Conservation (phyloP, 2,113 vertebrate species). For the Thalassoma bifasciatum region DNA sequence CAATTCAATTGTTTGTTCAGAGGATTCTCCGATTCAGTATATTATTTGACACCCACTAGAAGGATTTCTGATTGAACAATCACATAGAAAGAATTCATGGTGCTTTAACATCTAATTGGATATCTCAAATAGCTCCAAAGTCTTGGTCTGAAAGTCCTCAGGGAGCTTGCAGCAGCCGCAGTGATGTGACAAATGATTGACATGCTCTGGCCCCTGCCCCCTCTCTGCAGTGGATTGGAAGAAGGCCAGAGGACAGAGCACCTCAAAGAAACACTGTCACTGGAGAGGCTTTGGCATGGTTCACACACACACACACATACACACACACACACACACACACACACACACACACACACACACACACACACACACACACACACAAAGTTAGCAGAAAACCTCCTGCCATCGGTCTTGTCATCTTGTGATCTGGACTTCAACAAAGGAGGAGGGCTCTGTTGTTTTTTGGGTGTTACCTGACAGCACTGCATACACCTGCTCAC, state of each 20-base stretch:
- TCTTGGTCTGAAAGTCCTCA: background rate
- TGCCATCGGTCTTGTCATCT: background rate
- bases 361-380: slow-evolving; percentile 28
- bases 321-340: no score
- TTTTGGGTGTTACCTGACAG: background rate
- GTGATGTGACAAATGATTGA: slow-evolving; percentile 22
- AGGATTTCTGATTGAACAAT: background rate
- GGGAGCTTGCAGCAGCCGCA: slow-evolving; percentile 12
- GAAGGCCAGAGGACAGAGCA: slow-evolving; percentile 37
- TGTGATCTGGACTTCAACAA: background rate
- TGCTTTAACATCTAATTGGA: background rate
- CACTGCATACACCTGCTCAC: no score
- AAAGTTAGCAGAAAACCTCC: background rate
- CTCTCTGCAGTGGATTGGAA: slow-evolving; percentile 29
- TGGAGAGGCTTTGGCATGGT: slow-evolving; percentile 21
- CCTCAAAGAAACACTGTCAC: slow-evolving; percentile 56
- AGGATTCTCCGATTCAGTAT: background rate
- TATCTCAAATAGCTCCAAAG: background rate
- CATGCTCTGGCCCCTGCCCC: background rate
- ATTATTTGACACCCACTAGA: background rate
- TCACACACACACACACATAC: no score
- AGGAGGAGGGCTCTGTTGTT: no score
- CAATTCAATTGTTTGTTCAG: background rate
- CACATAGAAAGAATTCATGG: background rate
- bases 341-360: slow-evolving; percentile 2